phyloP scores from a whole-genome alignment of 1,140 invertebrate species.

The Wasmannia auropunctata region DNA sequence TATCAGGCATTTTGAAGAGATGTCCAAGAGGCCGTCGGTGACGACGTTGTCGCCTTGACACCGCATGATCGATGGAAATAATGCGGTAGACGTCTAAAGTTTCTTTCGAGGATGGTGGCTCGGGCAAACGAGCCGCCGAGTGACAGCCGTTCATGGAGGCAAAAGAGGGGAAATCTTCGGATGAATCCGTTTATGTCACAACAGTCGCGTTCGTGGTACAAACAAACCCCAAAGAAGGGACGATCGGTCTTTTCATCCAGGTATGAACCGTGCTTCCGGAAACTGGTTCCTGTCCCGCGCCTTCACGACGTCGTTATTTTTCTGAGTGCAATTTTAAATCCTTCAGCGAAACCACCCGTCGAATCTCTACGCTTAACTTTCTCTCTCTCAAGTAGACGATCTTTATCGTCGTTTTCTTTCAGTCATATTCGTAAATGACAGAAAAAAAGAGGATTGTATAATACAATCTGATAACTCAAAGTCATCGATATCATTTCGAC shows the following conservation, averaged over 20 bases:
- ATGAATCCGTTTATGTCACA: slow-evolving; percentile 55
- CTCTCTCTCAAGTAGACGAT: too few relatives aligned
- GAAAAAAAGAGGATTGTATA: not conserved
- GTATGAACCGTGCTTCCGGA: slow-evolving; percentile 9
- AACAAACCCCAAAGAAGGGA: slow-evolving; percentile 7
- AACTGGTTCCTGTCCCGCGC: slow-evolving; percentile 11
- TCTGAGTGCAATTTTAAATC: not conserved
- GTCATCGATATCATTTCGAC: not conserved
- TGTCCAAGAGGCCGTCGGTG: slow-evolving; percentile 54
- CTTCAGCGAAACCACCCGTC: not conserved
- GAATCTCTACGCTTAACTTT: not conserved
- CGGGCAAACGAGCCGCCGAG: slow-evolving; percentile 50
- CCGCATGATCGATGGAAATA: slow-evolving; percentile 72
- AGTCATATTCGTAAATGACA: not conserved
- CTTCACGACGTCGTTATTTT: not conserved
- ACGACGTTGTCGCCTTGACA: slow-evolving; percentile 63
- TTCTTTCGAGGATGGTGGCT: slow-evolving; percentile 48
- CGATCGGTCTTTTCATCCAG: slow-evolving; percentile 41
- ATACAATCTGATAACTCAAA: not conserved
- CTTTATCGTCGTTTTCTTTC: not conserved
- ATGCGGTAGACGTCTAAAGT: slow-evolving; percentile 64
- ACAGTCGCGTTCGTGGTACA: slow-evolving; percentile 33
- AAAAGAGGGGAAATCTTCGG: slow-evolving; percentile 39
- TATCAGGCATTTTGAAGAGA: slow-evolving; percentile 54
- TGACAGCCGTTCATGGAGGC: slow-evolving; percentile 49